Evolutionary conservation across 1,140 invertebrate species (phyloP).

Genomic region (Schlechtendalia chinensis): DNA sequence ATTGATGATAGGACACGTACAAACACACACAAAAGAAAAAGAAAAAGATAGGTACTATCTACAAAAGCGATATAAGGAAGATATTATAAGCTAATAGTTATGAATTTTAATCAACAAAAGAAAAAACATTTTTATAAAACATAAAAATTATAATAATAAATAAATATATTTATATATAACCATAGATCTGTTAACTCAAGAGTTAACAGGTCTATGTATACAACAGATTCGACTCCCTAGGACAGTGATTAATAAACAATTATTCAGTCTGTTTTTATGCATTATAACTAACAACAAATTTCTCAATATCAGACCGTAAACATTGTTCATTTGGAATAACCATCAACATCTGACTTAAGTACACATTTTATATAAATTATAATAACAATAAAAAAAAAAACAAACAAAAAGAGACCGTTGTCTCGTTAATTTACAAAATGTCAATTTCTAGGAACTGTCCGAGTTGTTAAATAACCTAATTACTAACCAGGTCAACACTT

Average conservation of each 20-base stretch:
- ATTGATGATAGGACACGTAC: too few species aligned
- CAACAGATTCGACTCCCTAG: slow-evolving; percentile 14
- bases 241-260: neutral
- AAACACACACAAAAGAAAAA: too few species aligned
- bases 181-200: too few species aligned
- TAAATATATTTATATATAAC: too few species aligned
- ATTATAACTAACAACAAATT: slow-evolving; percentile 22
- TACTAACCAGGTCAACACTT: neutral
- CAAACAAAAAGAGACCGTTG: neutral
- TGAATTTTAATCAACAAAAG: slow-evolving; percentile 26
- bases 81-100: slow-evolving; percentile 14
- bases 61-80: neutral
- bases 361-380: neutral
- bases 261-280: slow-evolving; percentile 12
- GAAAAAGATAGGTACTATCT: too few species aligned
- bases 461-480: too few species aligned
- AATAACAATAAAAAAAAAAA: neutral
- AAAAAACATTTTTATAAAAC: slow-evolving; percentile 18
- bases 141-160: too few species aligned
- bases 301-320: slow-evolving; percentile 10
- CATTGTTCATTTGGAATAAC: neutral
- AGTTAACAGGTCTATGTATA: too few species aligned
- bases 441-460: neutral
- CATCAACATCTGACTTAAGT: neutral
- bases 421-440: neutral